These are phyloP conservation scores for Acronicta alni DNA, from an alignment of 2,888 invertebrate species.

Conservation along the genomic window DNA sequence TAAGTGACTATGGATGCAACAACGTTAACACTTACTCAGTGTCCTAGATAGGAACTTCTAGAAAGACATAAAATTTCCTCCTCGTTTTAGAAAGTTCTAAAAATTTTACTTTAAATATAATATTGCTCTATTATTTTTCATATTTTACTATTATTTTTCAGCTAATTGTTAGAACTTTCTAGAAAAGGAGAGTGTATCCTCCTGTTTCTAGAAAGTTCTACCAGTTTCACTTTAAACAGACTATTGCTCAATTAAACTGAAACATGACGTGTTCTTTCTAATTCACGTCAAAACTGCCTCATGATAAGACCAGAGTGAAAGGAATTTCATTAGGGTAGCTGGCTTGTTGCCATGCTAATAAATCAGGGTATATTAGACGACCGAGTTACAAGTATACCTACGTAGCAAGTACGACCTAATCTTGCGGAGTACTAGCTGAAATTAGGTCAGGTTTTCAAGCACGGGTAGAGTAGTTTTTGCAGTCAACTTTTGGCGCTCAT, in stretches of 20 bases:
- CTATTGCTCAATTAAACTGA: background rate
- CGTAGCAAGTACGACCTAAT: conserved; percentile 9
- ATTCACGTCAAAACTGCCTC: conserved; percentile 17
- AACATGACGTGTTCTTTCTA: background rate
- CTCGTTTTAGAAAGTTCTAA: too few species aligned
- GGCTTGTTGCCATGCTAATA: conserved; percentile 40
- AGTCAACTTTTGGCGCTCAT: background rate
- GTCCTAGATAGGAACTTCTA: too few species aligned
- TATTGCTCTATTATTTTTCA: too few species aligned
- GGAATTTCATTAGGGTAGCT: conserved; percentile 44
- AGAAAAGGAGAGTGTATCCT: too few species aligned
- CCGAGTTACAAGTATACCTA: conserved; percentile 10
- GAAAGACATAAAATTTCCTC: too few species aligned
- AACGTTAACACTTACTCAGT: too few species aligned
- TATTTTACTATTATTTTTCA: too few species aligned
- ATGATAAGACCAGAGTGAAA: conserved; percentile 12
- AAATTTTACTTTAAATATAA: too few species aligned
- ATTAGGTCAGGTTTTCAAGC: conserved; percentile 20
- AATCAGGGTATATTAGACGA: conserved; percentile 36
- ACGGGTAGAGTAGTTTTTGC: background rate
- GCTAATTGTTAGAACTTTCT: too few species aligned
- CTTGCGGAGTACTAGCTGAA: conserved; percentile 7
- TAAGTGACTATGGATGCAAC: too few species aligned
- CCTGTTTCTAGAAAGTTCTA: too few species aligned
- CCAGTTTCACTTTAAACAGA: too few species aligned